These are phyloP conservation scores for Mellilla xanthometata DNA, from an alignment of 2,888 invertebrate genomes.

Conservation along the genomic window DNA sequence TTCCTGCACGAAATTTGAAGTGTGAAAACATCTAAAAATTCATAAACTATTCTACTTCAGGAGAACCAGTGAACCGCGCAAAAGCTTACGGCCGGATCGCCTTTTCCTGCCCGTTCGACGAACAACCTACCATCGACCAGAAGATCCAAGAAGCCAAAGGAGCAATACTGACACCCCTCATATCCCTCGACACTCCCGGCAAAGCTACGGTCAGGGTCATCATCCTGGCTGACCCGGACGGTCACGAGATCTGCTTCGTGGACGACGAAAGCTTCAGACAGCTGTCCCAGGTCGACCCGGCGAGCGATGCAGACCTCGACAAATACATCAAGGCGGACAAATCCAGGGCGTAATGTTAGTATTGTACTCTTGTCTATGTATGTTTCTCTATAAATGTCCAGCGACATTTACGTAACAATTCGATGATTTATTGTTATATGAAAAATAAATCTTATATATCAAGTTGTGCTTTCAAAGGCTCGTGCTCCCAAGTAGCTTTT, in stretches of 20 bases:
- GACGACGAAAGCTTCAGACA: slow-evolving; percentile 97
- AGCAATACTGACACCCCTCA: slow-evolving; percentile 93
- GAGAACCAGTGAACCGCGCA: slow-evolving; percentile 88
- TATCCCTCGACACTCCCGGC: slow-evolving; percentile 97
- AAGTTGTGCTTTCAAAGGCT: too few species aligned
- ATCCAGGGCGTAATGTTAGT: slow-evolving; percentile 60
- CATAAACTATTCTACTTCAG: slow-evolving; percentile 53
- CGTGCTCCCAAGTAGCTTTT: too few species aligned
- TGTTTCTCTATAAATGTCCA: too few species aligned
- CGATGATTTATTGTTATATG: too few species aligned
- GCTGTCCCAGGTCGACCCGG: slow-evolving; percentile 92
- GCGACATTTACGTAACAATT: too few species aligned
- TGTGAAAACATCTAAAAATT: too few species aligned
- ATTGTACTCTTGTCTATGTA: neutral
- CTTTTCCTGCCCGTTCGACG: slow-evolving; percentile 91
- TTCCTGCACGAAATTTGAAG: too few species aligned
- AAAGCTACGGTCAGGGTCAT: slow-evolving; percentile 98
- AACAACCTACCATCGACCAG: slow-evolving; percentile 90
- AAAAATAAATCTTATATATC: too few species aligned
- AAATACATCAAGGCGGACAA: slow-evolving; percentile 88
- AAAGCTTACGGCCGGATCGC: slow-evolving; percentile 98
- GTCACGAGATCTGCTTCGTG: slow-evolving; percentile 99
- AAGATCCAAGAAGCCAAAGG: slow-evolving; percentile 86
- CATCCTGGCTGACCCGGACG: slow-evolving; percentile 98
- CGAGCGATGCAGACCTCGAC: slow-evolving; percentile 90